Evolutionary conservation across 2,113 vertebrate species (phyloP).

Genomic region (Bubo bubo): DNA sequence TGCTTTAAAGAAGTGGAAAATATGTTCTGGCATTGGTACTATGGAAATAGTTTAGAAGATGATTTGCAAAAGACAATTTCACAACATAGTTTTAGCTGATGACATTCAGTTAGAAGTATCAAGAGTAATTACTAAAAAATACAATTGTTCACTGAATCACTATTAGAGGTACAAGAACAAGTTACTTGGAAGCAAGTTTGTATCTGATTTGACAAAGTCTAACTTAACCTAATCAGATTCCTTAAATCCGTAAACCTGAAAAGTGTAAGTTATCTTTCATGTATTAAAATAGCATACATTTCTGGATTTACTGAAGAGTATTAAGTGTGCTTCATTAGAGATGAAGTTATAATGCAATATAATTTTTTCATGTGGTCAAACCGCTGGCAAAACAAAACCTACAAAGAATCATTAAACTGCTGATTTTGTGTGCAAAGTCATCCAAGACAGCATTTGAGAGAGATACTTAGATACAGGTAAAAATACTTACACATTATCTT

Average conservation of each 20-base stretch:
- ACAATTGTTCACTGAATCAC: neutral
- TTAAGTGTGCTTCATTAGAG: neutral
- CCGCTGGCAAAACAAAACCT: neutral
- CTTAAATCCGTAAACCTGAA: neutral
- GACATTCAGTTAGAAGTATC: neutral
- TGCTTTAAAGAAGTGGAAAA: neutral
- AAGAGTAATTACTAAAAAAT: neutral
- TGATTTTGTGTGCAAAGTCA: neutral
- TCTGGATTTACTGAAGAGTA: neutral
- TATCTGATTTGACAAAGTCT: neutral
- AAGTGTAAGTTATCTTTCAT: neutral
- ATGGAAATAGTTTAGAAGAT: neutral
- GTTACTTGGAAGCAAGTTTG: neutral
- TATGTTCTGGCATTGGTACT: neutral
- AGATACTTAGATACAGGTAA: neutral
- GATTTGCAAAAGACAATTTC: neutral
- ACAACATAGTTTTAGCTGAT: neutral
- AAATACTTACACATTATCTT: constrained; percentile 89
- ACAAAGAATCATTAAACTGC: neutral
- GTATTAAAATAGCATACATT: neutral
- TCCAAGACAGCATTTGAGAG: neutral
- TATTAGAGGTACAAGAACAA: neutral
- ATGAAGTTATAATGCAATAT: neutral
- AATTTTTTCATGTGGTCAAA: neutral
- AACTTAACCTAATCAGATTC: neutral